Percentiles rank a stretch among this genome's conserved stretches.
These are phyloP conservation scores for Tetrax tetrax DNA, from an alignment of 2,113 vertebrate species.

Conservation along the genomic window DNA sequence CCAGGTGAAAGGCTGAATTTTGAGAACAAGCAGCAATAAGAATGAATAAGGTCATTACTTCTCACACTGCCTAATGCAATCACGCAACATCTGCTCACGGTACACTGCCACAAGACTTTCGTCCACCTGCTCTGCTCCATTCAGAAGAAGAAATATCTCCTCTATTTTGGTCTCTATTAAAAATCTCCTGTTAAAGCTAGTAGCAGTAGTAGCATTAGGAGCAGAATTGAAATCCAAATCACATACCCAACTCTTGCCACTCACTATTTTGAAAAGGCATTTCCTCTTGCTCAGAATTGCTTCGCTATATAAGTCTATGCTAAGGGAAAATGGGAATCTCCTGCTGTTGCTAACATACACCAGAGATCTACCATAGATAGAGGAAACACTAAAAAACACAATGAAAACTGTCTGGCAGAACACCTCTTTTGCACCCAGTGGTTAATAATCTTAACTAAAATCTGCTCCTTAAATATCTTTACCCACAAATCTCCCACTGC, in stretches of 20 bases:
- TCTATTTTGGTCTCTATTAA: background rate
- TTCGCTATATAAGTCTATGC: background rate
- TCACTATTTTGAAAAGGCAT: background rate
- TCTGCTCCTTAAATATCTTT: background rate
- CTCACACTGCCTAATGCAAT: background rate
- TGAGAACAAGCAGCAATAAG: background rate
- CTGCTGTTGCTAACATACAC: background rate
- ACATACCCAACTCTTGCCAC: background rate
- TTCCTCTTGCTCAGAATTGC: background rate
- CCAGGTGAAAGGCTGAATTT: background rate
- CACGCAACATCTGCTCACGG: background rate
- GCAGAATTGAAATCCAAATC: background rate
- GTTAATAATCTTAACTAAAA: background rate
- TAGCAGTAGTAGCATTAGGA: background rate
- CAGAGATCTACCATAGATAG: slow-evolving; percentile 5
- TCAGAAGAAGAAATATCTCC: background rate
- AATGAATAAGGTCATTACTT: background rate
- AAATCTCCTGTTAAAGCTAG: background rate
- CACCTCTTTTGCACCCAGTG: background rate
- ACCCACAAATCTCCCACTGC: background rate
- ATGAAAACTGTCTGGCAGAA: background rate
- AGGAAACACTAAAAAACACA: background rate
- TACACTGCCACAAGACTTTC: background rate
- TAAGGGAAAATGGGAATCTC: background rate
- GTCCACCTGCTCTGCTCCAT: background rate